These are phyloP conservation scores for Takifugu rubripes DNA, from an alignment of 2,797 vertebrate genomes.

Conservation along the genomic window DNA sequence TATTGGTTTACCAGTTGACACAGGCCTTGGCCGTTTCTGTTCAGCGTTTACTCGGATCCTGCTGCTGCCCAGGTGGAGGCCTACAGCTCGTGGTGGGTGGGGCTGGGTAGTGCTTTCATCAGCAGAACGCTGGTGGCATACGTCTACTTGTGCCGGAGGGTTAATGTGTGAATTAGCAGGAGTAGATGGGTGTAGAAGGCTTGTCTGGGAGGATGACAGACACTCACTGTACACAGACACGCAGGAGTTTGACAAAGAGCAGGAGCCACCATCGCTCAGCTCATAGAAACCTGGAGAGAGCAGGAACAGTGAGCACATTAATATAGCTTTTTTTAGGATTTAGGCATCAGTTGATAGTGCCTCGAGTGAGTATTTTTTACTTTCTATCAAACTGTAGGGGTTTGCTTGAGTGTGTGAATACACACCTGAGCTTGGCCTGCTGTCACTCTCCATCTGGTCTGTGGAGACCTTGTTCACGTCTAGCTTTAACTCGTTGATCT, in stretches of 20 bases:
- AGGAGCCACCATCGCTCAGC: constrained; percentile 90
- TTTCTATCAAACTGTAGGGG: constrained; percentile 7
- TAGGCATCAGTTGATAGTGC: constrained; percentile 1
- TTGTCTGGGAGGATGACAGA: constrained; percentile 80
- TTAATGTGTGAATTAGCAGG: constrained; percentile 48
- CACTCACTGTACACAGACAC: constrained; percentile 92
- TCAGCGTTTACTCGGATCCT: constrained; percentile 65
- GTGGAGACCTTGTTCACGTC: constrained; percentile 81
- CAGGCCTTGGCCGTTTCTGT: constrained; percentile 80
- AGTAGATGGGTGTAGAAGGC: constrained; percentile 69
- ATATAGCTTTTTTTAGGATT: constrained; percentile 3
- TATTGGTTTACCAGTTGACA: constrained; percentile 86
- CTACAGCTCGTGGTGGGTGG: constrained; percentile 69
- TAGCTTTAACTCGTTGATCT: constrained; percentile 89
- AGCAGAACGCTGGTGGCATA: constrained; percentile 82
- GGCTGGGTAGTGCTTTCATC: constrained; percentile 81
- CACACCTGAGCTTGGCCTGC: constrained; percentile 94
- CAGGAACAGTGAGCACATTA: not conserved
- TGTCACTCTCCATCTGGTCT: constrained; percentile 89
- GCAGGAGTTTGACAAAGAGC: constrained; percentile 91
- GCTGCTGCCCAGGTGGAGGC: constrained; percentile 69
- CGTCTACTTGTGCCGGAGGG: constrained; percentile 45
- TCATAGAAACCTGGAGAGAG: constrained; percentile 88
- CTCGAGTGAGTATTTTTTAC: not conserved
- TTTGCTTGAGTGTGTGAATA: not conserved